These are phyloP conservation scores for Tipula confusa DNA, from an alignment of 2,888 invertebrate species.

Conservation along the genomic window DNA sequence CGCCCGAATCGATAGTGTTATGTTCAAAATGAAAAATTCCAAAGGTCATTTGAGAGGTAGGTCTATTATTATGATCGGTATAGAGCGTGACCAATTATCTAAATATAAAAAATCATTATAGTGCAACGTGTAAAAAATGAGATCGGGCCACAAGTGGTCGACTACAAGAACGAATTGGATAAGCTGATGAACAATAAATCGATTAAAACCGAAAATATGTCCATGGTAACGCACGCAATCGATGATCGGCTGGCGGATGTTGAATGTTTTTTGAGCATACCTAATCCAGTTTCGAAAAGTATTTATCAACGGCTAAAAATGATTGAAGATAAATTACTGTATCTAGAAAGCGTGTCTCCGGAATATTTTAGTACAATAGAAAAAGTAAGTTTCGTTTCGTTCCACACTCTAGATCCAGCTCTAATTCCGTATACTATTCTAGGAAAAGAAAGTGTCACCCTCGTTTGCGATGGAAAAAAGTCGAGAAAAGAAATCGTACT, in stretches of 20 bases:
- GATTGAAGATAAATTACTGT: slow-evolving; percentile 69
- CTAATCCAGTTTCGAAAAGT: slow-evolving; percentile 56
- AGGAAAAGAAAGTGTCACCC: background rate
- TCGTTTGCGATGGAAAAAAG: background rate
- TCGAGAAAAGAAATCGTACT: background rate
- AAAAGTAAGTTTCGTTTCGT: slow-evolving; percentile 36
- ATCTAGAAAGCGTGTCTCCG: slow-evolving; percentile 71
- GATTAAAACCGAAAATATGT: slow-evolving; percentile 38
- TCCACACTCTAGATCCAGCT: background rate
- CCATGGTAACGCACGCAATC: slow-evolving; percentile 47
- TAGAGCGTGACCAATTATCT: background rate
- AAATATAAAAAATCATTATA: slow-evolving; percentile 45
- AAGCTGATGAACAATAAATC: slow-evolving; percentile 49
- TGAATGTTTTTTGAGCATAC: slow-evolving; percentile 59
- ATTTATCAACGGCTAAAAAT: slow-evolving; percentile 65
- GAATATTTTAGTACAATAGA: slow-evolving; percentile 72
- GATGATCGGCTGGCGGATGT: slow-evolving; percentile 63
- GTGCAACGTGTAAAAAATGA: slow-evolving; percentile 67
- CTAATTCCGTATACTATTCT: background rate
- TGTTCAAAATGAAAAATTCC: slow-evolving; percentile 66
- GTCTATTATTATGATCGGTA: background rate
- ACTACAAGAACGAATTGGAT: slow-evolving; percentile 49
- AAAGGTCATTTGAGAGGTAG: slow-evolving; percentile 77
- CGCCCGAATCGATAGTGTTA: slow-evolving; percentile 70
- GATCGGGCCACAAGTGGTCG: slow-evolving; percentile 60